These are phyloP conservation scores for Takifugu flavidus DNA, from an alignment of 2,113 vertebrate species.

Conservation along the genomic window DNA sequence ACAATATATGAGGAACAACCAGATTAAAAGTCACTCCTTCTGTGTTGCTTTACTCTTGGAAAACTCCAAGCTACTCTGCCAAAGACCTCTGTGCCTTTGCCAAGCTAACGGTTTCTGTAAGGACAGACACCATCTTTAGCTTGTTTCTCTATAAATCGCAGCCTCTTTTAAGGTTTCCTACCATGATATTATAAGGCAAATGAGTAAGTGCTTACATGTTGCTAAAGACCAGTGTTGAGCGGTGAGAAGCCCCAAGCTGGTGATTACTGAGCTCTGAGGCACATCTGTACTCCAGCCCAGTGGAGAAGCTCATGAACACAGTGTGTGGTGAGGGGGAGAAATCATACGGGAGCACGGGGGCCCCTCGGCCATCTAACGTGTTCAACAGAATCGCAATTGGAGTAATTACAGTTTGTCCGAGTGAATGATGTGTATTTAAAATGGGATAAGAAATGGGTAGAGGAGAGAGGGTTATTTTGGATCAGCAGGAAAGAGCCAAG, in stretches of 20 bases:
- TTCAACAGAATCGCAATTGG: constrained; percentile 52
- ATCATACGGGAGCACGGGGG: constrained; percentile 40
- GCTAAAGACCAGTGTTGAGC: constrained; percentile 69
- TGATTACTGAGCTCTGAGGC: constrained; percentile 72
- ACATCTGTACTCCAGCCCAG: constrained; percentile 73
- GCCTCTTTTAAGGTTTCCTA: constrained; percentile 67
- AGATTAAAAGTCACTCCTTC: constrained; percentile 4
- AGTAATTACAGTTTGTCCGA: constrained; percentile 61
- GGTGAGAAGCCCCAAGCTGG: constrained; percentile 71
- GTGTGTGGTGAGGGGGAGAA: constrained; percentile 41
- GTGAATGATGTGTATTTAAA: constrained; percentile 60
- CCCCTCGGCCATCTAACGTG: constrained; percentile 40
- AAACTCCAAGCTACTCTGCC: constrained; percentile 10
- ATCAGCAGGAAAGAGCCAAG: constrained; percentile 34
- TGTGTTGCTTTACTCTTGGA: constrained; percentile 7
- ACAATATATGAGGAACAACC: constrained; percentile 16
- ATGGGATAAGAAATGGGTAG: constrained; percentile 32
- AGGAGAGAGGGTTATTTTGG: constrained; percentile 51
- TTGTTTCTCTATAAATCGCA: constrained; percentile 65
- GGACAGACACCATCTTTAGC: constrained; percentile 49
- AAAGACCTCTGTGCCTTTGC: constrained; percentile 12
- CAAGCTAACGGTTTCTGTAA: constrained; percentile 31
- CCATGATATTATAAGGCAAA: constrained; percentile 74
- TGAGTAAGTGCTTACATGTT: constrained; percentile 78
- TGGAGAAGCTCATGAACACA: constrained; percentile 51